Evolutionary conservation across 1,140 invertebrate species (phyloP).

Genomic region (Drosophila tsacasi): DNA sequence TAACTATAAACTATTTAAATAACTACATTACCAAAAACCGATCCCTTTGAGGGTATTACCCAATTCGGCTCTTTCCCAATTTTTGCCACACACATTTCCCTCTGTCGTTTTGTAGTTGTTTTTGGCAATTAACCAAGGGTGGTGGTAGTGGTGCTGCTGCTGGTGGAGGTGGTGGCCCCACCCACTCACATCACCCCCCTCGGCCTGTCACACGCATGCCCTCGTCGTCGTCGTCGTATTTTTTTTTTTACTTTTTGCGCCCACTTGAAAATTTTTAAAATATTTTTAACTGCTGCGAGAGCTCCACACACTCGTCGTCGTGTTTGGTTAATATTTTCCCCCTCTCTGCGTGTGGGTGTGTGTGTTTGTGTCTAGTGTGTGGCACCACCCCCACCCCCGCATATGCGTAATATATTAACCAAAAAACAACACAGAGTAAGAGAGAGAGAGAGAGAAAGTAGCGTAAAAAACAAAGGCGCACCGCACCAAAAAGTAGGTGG

Average conservation of each 20-base stretch:
- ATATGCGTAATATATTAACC: constrained; percentile 81
- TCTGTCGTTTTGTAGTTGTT: constrained; percentile 66
- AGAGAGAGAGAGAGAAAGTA: neutral
- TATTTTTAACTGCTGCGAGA: constrained; percentile 78
- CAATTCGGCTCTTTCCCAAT: constrained; percentile 20
- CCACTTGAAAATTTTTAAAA: constrained; percentile 76
- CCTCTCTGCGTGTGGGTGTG: constrained; percentile 15
- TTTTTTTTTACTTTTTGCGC: constrained; percentile 5
- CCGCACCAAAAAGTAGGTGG: constrained; percentile 62
- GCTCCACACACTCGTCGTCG: constrained; percentile 51
- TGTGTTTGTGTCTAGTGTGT: constrained; percentile 55
- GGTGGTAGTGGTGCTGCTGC: constrained; percentile 26
- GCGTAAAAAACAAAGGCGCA: constrained; percentile 28
- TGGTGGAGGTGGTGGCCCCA: constrained; percentile 33
- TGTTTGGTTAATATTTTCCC: constrained; percentile 80
- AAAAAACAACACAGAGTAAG: constrained; percentile 39
- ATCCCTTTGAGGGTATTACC: constrained; percentile 37
- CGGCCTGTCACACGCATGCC: constrained; percentile 52
- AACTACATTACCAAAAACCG: no score
- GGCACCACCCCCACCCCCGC: constrained; percentile 10
- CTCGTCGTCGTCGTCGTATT: constrained; percentile 1
- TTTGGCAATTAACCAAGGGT: constrained; percentile 81
- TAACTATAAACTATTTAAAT: no score
- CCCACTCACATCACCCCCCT: neutral
- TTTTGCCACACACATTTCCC: constrained; percentile 10